These are phyloP conservation scores for Netelia fuscicornis DNA, from an alignment of 2,888 invertebrate genomes.

Conservation along the genomic window DNA sequence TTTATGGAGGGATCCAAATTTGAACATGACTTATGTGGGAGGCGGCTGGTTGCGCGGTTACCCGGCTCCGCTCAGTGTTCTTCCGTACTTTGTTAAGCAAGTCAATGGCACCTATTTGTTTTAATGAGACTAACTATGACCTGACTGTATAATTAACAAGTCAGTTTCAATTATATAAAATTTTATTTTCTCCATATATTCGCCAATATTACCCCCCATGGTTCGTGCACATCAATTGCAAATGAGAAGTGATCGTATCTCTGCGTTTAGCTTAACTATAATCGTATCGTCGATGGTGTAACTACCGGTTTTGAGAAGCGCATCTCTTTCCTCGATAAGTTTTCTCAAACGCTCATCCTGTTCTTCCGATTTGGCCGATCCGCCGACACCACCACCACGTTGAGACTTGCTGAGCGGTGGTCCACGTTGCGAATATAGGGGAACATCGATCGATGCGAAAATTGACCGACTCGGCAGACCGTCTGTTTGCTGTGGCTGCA, in stretches of 20 bases:
- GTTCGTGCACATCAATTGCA: conserved; percentile 73
- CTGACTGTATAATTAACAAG: too few species aligned
- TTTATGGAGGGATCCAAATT: conserved; percentile 88
- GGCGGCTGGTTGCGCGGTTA: conserved; percentile 88
- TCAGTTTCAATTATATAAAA: background rate
- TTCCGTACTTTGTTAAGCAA: conserved; percentile 88
- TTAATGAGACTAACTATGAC: background rate
- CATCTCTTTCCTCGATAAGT: conserved; percentile 86
- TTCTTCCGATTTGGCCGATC: conserved; percentile 81
- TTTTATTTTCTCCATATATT: conserved; percentile 21
- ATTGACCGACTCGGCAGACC: conserved; percentile 25
- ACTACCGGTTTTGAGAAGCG: conserved; percentile 85
- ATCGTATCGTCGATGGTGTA: conserved; percentile 85
- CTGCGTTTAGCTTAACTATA: conserved; percentile 86
- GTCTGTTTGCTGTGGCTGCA: conserved; percentile 57
- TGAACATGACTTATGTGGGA: conserved; percentile 85
- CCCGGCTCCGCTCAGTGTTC: conserved; percentile 88
- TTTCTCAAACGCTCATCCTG: conserved; percentile 85
- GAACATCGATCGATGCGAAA: conserved; percentile 53
- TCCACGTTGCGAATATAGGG: conserved; percentile 67
- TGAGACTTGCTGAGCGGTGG: conserved; percentile 59
- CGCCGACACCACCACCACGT: conserved; percentile 48
- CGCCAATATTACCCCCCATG: conserved; percentile 22
- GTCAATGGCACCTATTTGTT: conserved; percentile 35
- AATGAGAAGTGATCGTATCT: conserved; percentile 86